phyloP scores from a whole-genome alignment of 2,888 invertebrate genomes.

The Hofmannophila pseudospretella region DNA sequence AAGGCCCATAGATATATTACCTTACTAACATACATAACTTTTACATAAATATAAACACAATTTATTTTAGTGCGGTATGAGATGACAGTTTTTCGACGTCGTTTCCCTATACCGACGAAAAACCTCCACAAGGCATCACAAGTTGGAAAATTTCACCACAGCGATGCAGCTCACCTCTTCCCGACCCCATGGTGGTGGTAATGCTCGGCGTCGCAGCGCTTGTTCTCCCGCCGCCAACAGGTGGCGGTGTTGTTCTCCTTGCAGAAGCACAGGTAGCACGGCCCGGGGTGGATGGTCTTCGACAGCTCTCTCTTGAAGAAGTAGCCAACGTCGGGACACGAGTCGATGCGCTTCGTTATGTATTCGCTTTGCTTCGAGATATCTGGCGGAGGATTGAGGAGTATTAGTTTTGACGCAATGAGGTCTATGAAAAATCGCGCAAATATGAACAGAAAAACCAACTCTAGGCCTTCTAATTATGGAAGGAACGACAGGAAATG shows the following conservation, averaged over 20 bases:
- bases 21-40: no score
- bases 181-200: slow-evolving; percentile 28
- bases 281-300: slow-evolving; percentile 25
- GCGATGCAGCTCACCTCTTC: slow-evolving; percentile 38
- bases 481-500: no score
- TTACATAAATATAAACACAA: no score
- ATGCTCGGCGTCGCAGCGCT: slow-evolving; percentile 34
- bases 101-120: no score
- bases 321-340: slow-evolving; percentile 47
- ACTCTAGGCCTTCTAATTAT: no score
- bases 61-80: no score
- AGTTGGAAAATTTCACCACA: no score
- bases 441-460: no score
- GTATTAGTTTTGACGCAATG: neutral
- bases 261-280: slow-evolving; percentile 57
- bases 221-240: slow-evolving; percentile 45
- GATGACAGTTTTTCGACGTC: no score
- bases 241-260: slow-evolving; percentile 32
- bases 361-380: slow-evolving; percentile 23
- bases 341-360: slow-evolving; percentile 23
- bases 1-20: no score
- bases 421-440: no score
- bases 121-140: no score
- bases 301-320: slow-evolving; percentile 34
- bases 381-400: slow-evolving; percentile 21